Conservation (phyloP, 2,797 vertebrate genomes). For the Lates japonicus region DNA sequence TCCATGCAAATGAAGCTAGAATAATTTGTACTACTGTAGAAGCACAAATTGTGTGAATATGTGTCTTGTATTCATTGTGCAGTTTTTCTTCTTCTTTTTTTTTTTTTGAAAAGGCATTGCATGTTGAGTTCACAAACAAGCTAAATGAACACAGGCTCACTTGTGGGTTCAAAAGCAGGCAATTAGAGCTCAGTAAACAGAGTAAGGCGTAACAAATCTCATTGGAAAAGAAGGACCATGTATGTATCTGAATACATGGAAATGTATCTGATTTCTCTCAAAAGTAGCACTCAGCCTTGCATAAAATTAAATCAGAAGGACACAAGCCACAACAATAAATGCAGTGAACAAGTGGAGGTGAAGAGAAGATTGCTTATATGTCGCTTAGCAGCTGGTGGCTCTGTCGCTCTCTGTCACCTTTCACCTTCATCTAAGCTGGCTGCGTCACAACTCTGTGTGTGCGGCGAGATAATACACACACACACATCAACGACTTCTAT, state of each 20-base stretch:
- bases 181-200: slow-evolving; percentile 41
- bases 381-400: slow-evolving; percentile 77
- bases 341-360: slow-evolving; percentile 18
- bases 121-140: slow-evolving; percentile 47
- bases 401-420: slow-evolving; percentile 63
- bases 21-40: not conserved
- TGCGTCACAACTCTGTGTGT: slow-evolving; percentile 17
- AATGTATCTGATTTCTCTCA: slow-evolving; percentile 28
- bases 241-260: not conserved
- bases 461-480: slow-evolving; percentile 2
- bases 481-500: not conserved
- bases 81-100: not conserved
- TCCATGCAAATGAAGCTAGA: slow-evolving; percentile 32
- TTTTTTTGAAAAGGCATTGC: slow-evolving; percentile 35
- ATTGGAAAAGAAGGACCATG: slow-evolving; percentile 22
- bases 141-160: slow-evolving; percentile 45
- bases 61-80: slow-evolving; percentile 29
- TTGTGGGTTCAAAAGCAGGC: slow-evolving; percentile 46
- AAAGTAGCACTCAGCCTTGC: slow-evolving; percentile 29
- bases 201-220: slow-evolving; percentile 30
- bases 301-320: slow-evolving; percentile 38
- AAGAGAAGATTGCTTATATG: slow-evolving; percentile 47
- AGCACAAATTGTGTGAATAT: slow-evolving; percentile 16
- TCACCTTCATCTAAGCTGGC: slow-evolving; percentile 58
- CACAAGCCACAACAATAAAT: slow-evolving; percentile 34